phyloP scores from a whole-genome alignment of 2,888 invertebrate genomes.

The Euspilapteryx auroguttella region DNA sequence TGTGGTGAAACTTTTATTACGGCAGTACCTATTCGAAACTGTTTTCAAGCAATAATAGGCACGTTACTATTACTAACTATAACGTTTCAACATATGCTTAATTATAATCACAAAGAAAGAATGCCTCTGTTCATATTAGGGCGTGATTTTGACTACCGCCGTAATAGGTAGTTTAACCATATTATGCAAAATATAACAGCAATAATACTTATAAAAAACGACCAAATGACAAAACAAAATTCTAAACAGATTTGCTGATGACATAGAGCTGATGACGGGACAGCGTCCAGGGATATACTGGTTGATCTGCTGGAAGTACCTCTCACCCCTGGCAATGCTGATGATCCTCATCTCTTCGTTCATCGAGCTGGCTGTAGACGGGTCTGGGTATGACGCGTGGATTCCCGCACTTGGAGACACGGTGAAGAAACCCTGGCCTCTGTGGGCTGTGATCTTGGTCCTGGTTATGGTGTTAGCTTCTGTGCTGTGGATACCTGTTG shows the following conservation, averaged over 20 bases:
- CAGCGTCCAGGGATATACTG: conserved; percentile 86
- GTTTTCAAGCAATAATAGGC: no score
- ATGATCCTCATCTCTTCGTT: conserved; percentile 83
- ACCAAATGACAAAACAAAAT: no score
- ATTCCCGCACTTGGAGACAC: conserved; percentile 82
- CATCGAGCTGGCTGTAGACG: conserved; percentile 75
- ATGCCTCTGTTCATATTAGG: no score
- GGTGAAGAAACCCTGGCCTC: conserved; percentile 80
- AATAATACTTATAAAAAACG: no score
- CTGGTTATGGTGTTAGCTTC: conserved; percentile 75
- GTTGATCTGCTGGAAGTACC: conserved; percentile 93
- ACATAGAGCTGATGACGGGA: conserved; percentile 94
- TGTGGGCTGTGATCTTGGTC: conserved; percentile 80
- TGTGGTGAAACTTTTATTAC: no score
- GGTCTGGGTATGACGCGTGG: conserved; percentile 88
- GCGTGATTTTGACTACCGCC: no score
- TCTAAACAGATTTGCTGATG: conserved; percentile 79
- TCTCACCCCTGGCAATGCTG: conserved; percentile 88
- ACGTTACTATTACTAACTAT: no score
- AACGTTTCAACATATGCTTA: no score
- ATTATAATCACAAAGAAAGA: no score
- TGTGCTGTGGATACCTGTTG: conserved; percentile 84
- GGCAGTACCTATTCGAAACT: no score
- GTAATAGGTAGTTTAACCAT: no score
- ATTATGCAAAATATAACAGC: no score